phyloP scores from a whole-genome alignment of 1,140 invertebrate species.

The Tetragonula clypearis region DNA sequence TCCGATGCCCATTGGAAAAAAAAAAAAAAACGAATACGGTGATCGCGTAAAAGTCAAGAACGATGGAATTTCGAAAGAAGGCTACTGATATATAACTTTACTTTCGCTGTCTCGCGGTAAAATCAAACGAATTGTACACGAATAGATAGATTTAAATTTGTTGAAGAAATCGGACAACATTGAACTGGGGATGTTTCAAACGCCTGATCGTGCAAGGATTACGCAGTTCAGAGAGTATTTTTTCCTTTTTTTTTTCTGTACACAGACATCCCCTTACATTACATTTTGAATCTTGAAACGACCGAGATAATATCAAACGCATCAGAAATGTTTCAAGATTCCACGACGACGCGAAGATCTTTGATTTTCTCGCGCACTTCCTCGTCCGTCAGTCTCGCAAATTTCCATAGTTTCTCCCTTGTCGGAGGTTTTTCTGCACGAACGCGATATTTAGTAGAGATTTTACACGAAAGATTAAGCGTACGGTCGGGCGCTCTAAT shows the following conservation, averaged over 20 bases:
- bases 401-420: neutral
- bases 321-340: neutral
- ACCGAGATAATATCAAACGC: too few species aligned
- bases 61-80: neutral
- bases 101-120: neutral
- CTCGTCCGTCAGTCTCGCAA: neutral
- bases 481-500: slow-evolving; percentile 50
- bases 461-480: slow-evolving; percentile 43
- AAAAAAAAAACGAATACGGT: slow-evolving; percentile 11
- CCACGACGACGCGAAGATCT: neutral
- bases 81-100: slow-evolving; percentile 20
- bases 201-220: slow-evolving; percentile 10
- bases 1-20: neutral
- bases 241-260: neutral
- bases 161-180: neutral
- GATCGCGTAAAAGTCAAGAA: slow-evolving; percentile 46
- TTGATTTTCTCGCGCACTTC: neutral
- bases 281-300: neutral
- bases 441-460: slow-evolving; percentile 35
- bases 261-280: neutral
- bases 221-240: neutral
- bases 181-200: slow-evolving; percentile 38
- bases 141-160: neutral
- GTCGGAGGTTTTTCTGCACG: neutral
- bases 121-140: neutral